Base-by-base conservation (phyloP, 2,888 invertebrate species). In the Willowsia nigromaculata region DNA sequence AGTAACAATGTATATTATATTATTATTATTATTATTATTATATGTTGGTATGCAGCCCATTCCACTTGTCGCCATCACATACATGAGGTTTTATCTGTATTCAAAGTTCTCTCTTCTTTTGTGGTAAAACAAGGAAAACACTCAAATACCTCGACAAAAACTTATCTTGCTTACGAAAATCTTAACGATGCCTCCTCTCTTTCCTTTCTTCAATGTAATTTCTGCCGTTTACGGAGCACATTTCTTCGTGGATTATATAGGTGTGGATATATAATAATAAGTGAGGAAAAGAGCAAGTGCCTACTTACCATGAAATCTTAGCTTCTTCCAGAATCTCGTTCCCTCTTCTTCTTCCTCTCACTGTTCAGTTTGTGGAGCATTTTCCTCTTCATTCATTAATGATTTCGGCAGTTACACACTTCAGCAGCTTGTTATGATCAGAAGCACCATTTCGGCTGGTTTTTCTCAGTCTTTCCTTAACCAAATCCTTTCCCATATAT, bases 331-430 rank as follows among this genome's bases (percentile, higher is more conserved):
- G 68, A 83, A 74, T 65, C 82, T 40, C 62, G 18, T 86, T 82
- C 76, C 59, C 59, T 27, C 25, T n/a, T 53, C 85, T 82, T 62
- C 30, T 47, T 74, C 15, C 30, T 50, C 9, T 30, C 62, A 15
- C 33, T 80, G 74, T 40, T 89, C 85, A 85, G 68, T 89, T 89
- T 89, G 81, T 56, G 74, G 50, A 89, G 76, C 81, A 89, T 89
- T 89, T 80, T 89, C 74, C 89, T 89, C 84, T 89, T 89, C 89
- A 89, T 90, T 90, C 90, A 90, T 90, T 90, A 90, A 90, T 90
- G 90, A 90, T 90, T 90, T 90, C 90, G 83, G 82, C 83, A 90
- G 90, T 90, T 90, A 83, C 90, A 90, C 90, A 90, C 90, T 90
- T 90, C 90, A 90, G 40, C 83, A 83, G 86, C 90, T 90, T 86